Base-by-base conservation (phyloP, 2,113 vertebrate genomes). In the Erythrocebus patas region DNA sequence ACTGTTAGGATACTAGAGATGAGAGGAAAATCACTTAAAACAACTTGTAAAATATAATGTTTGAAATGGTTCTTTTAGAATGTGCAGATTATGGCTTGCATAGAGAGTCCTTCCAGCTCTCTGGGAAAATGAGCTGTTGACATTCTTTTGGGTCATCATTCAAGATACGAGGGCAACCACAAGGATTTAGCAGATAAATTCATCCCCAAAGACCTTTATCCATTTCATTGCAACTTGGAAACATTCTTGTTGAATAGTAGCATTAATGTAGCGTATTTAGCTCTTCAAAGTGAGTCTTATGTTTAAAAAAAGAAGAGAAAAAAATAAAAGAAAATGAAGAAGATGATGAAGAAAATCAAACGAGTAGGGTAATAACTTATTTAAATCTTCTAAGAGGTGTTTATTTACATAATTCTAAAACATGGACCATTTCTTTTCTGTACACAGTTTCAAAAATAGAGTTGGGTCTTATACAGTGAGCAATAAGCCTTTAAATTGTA, bases 61-160 rank as follows among this genome's bases (percentile, higher is more conserved):
- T 99, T 99, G 99, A 99, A 99, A 99, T 8, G 81, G 93, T 97
- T 98, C 98, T 99, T 99, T 99, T 99, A 99, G 99, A 98, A 98
- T 86, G 98, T 98, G 98, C 98, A 99, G 99, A 99, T 99, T 99
- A 99, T 99, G 98, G 97, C 98, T 98, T 98, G 98, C 97, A 97
- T 98, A 98, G 98, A 98, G 98, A 98, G 97, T 98, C 98, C 98
- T 99, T 97, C 98, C 98, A 98, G 98, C 98, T 99, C 98, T 98
- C 98, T 98, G 99, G 99, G 99, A 99, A 97, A 99, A 99, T 99
- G 99, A 99, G 99, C 99, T 99, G 99, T 99, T 99, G 99, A 99
- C 99, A 99, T 99, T 99, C 99, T 99, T 99, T 99, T 99, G 99
- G 99, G 99, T 99, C 99, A 99, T 99, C 99, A 99, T 99, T 98